These are phyloP conservation scores for Dicentrarchus labrax DNA, from an alignment of 2,113 vertebrate genomes.

Conservation along the genomic window DNA sequence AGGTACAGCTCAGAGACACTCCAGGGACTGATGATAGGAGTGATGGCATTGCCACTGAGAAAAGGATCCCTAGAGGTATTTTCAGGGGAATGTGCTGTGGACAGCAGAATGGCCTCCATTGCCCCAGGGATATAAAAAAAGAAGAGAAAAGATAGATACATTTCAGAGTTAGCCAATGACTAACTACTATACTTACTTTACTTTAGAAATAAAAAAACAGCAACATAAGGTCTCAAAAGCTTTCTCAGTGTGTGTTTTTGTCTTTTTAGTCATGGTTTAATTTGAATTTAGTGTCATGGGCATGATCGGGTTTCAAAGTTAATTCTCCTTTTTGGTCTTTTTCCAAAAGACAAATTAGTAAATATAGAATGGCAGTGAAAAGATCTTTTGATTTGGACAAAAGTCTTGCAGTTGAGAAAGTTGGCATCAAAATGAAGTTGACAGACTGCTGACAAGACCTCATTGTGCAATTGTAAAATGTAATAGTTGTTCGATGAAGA, in stretches of 20 bases:
- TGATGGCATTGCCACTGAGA: slow-evolving; percentile 62
- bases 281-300: background rate
- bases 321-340: background rate
- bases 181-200: too few relatives aligned
- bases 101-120: slow-evolving; percentile 68
- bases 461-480: slow-evolving; percentile 12
- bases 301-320: background rate
- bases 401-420: background rate
- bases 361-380: background rate
- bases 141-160: slow-evolving; percentile 40
- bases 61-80: slow-evolving; percentile 64
- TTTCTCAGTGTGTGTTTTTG: background rate
- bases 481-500: slow-evolving; percentile 15
- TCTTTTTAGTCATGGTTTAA: slow-evolving; percentile 13
- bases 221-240: slow-evolving; percentile 7
- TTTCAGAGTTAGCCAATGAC: slow-evolving; percentile 44
- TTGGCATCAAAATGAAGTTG: background rate
- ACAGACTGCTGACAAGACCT: slow-evolving; percentile 20
- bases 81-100: slow-evolving; percentile 67
- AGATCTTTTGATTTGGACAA: background rate
- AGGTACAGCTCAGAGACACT: slow-evolving; percentile 60
- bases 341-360: background rate
- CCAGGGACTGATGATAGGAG: slow-evolving; percentile 63
- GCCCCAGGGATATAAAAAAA: slow-evolving; percentile 45
- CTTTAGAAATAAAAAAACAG: slow-evolving; percentile 24